Conservation (phyloP, 2,113 vertebrate genomes). For the Hemiscyllium ocellatum region DNA sequence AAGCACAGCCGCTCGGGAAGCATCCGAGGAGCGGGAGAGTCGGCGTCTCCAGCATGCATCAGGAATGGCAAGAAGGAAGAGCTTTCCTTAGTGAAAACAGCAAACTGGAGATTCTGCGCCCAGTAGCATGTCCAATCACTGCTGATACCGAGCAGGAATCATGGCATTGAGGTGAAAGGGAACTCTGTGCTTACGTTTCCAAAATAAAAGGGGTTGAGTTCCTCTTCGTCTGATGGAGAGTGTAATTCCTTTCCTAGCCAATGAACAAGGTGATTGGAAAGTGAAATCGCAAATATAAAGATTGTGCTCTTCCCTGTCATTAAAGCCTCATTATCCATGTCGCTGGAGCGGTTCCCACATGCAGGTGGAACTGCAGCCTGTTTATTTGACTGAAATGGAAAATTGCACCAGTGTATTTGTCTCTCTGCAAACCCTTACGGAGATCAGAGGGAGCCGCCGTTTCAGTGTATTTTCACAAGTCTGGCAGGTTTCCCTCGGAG, state of each 20-base stretch:
- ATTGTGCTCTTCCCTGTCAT: not conserved
- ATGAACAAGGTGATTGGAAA: not conserved
- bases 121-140: not conserved
- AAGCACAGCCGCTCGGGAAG: too few species aligned
- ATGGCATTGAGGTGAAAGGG: not conserved
- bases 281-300: slow-evolving; percentile 12
- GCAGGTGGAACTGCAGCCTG: not conserved
- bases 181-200: not conserved
- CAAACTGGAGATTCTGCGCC: not conserved
- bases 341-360: not conserved
- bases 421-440: not conserved
- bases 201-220: not conserved
- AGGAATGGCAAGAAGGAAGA: not conserved
- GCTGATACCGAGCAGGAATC: not conserved
- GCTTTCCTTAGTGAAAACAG: not conserved
- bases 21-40: too few species aligned
- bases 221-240: not conserved
- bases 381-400: slow-evolving; percentile 2
- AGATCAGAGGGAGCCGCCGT: not conserved
- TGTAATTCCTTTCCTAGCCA: not conserved
- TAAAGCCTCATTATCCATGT: slow-evolving; percentile 10
- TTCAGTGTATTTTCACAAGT: slow-evolving; percentile 24
- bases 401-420: slow-evolving; percentile 12
- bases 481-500: slow-evolving; percentile 21
- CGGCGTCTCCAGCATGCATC: too few species aligned